Evolutionary conservation across 2,113 vertebrate species (phyloP).

Genomic region (Scopus umbretta): DNA sequence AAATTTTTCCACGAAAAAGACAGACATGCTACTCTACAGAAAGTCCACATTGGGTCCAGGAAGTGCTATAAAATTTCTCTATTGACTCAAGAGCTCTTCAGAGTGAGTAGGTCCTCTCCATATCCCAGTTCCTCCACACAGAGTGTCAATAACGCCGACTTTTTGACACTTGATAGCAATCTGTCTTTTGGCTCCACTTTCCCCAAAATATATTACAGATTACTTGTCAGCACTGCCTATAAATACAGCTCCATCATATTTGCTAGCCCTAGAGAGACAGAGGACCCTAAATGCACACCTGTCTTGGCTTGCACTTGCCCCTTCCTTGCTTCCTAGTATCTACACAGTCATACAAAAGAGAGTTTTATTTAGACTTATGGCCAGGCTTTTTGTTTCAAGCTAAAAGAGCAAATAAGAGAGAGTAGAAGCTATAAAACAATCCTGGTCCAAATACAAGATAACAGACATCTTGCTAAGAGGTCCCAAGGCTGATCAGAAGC

Average conservation of each 20-base stretch:
- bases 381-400: not conserved
- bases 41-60: not conserved
- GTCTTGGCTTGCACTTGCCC: not conserved
- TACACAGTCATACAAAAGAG: not conserved
- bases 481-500: not conserved
- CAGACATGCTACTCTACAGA: not conserved
- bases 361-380: not conserved
- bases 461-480: not conserved
- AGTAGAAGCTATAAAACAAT: not conserved
- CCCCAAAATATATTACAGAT: not conserved
- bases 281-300: not conserved
- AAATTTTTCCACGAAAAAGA: not conserved
- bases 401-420: not conserved
- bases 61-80: not conserved
- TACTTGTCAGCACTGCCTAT: not conserved
- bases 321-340: not conserved
- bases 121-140: not conserved
- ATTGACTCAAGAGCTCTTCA: not conserved
- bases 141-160: fast-evolving
- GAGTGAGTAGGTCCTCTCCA: not conserved
- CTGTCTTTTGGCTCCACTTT: not conserved
- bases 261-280: not conserved
- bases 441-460: not conserved
- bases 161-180: not conserved
- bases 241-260: not conserved